A percentile compares a stretch with the other conserved stretches of the same genome.
These are phyloP conservation scores for Lysandra coridon DNA, from an alignment of 2,888 invertebrate species.

Conservation along the genomic window DNA sequence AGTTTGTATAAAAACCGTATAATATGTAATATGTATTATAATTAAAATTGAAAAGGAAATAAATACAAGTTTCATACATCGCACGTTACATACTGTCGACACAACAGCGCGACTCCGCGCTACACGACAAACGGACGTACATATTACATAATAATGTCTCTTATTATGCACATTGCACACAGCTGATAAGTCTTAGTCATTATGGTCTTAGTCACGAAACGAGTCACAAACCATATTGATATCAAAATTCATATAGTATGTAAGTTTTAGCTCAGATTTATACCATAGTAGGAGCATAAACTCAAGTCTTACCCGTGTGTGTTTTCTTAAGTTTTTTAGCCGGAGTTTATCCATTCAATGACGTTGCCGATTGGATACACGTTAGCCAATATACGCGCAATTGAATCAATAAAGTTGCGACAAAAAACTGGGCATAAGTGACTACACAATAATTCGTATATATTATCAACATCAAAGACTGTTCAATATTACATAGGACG, in stretches of 20 bases:
- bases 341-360: too few relatives aligned
- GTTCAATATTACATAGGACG: not conserved
- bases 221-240: too few relatives aligned
- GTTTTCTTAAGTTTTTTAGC: too few relatives aligned
- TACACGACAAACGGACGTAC: not conserved
- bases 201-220: not conserved
- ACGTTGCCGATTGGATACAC: too few relatives aligned
- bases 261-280: too few relatives aligned
- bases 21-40: slow-evolving; percentile 70
- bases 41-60: slow-evolving; percentile 75
- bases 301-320: too few relatives aligned
- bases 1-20: slow-evolving; percentile 75
- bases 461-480: not conserved
- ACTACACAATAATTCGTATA: not conserved
- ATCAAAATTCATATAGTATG: too few relatives aligned
- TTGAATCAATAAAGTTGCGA: too few relatives aligned
- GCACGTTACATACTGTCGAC: slow-evolving; percentile 23
- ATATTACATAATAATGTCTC: not conserved
- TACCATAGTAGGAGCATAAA: too few relatives aligned
- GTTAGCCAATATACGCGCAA: too few relatives aligned
- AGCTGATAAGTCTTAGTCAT: not conserved
- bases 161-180: not conserved
- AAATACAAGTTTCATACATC: slow-evolving; percentile 53
- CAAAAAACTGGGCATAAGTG: not conserved
- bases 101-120: not conserved